Conservation (phyloP, 2,888 invertebrate species). For the Hemithea aestivaria region DNA sequence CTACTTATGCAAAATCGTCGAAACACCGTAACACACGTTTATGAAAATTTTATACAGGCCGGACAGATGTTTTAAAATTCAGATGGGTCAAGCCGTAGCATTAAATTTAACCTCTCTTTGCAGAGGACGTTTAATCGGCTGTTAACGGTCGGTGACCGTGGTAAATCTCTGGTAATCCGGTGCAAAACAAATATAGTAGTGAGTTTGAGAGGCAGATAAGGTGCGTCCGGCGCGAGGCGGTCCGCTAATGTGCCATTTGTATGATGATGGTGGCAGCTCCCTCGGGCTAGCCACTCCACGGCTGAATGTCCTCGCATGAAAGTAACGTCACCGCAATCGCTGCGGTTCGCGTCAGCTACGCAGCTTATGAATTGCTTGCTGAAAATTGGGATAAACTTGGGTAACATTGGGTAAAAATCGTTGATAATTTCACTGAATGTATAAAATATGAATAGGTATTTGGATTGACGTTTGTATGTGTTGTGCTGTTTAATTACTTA, state of each 20-base stretch:
- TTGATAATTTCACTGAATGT: too few species aligned
- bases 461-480: too few species aligned
- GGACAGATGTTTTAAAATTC: constrained; percentile 46
- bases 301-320: constrained; percentile 45
- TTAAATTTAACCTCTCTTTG: constrained; percentile 70
- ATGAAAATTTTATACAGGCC: constrained; percentile 32
- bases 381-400: background rate
- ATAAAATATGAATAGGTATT: too few species aligned
- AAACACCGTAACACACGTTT: constrained; percentile 11
- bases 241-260: constrained; percentile 75
- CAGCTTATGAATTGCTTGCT: constrained; percentile 17
- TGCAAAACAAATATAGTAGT: constrained; percentile 75
- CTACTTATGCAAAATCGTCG: constrained; percentile 4
- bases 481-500: too few species aligned
- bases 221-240: constrained; percentile 61
- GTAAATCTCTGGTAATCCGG: constrained; percentile 75
- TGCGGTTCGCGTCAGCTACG: constrained; percentile 28
- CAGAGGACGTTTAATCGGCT: constrained; percentile 70
- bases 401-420: too few species aligned
- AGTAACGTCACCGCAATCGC: constrained; percentile 31
- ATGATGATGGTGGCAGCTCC: constrained; percentile 63
- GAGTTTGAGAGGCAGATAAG: constrained; percentile 74
- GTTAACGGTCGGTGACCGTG: constrained; percentile 69
- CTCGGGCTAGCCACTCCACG: constrained; percentile 21
- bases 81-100: constrained; percentile 42